A percentile compares a stretch with the other conserved stretches of the same genome.
Conservation (phyloP, 2,888 invertebrate species). For the Agrochola litura region DNA sequence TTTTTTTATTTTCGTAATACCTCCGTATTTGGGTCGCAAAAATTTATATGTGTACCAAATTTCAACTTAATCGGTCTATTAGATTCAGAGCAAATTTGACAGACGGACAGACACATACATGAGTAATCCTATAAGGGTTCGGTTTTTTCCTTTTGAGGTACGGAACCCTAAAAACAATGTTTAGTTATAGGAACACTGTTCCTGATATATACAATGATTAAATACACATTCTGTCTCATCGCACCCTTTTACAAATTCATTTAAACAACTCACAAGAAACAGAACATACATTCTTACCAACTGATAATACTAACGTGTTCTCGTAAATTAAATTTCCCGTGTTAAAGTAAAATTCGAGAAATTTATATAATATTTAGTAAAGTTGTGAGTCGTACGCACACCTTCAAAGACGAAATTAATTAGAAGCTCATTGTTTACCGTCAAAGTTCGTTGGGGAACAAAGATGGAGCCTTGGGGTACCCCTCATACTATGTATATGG, state of each 20-base stretch:
- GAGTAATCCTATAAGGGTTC: no score
- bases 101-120: no score
- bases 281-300: conserved; percentile 50
- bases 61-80: no score
- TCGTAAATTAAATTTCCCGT: conserved; percentile 56
- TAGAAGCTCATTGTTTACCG: conserved; percentile 73
- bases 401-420: conserved; percentile 72
- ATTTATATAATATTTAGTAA: conserved; percentile 63
- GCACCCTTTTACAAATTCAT: not conserved
- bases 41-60: no score
- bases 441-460: conserved; percentile 63
- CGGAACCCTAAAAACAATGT: not conserved
- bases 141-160: no score
- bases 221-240: not conserved
- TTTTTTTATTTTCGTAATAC: no score
- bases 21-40: no score
- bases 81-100: no score
- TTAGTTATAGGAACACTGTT: not conserved
- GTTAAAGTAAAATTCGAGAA: conserved; percentile 58
- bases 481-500: conserved; percentile 34
- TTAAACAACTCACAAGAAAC: conserved; percentile 29
- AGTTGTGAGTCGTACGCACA: conserved; percentile 61
- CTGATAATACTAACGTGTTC: conserved; percentile 57
- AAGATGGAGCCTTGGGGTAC: conserved; percentile 57
- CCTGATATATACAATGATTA: not conserved